A percentile compares a stretch with the other conserved stretches of the same genome.
These are phyloP conservation scores for Felis chaus DNA, from an alignment of 2,113 vertebrate genomes.

Conservation along the genomic window DNA sequence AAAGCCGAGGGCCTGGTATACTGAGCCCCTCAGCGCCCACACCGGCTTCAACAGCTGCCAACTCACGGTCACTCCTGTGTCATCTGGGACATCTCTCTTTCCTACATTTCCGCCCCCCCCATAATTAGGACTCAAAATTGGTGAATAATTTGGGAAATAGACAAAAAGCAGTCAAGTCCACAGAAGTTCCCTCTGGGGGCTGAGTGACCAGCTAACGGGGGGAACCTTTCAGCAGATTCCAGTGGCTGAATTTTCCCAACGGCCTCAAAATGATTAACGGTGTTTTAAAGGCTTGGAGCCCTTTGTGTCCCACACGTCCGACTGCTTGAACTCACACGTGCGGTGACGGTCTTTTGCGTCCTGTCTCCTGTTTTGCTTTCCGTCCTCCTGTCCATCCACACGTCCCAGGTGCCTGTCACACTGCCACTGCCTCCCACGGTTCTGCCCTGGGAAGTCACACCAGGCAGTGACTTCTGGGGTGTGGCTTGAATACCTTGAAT, in stretches of 20 bases:
- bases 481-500: too few relatives aligned
- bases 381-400: slow-evolving; percentile 21
- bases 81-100: background rate
- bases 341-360: background rate
- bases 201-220: background rate
- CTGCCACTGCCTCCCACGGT: background rate
- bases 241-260: background rate
- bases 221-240: background rate
- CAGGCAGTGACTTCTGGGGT: background rate
- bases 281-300: background rate
- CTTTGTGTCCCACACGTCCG: accelerated
- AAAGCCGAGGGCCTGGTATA: accelerated
- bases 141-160: background rate
- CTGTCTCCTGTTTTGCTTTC: slow-evolving; percentile 54
- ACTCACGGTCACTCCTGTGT: accelerated
- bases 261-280: background rate
- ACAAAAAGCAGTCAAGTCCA: background rate
- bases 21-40: accelerated
- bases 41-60: accelerated
- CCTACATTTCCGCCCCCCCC: accelerated
- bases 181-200: background rate
- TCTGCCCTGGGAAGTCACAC: background rate
- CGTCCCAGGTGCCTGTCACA: background rate
- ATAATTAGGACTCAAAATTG: background rate
- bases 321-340: background rate